Base-by-base conservation (phyloP, 2,113 vertebrate species). In the Pleuronectes platessa region DNA sequence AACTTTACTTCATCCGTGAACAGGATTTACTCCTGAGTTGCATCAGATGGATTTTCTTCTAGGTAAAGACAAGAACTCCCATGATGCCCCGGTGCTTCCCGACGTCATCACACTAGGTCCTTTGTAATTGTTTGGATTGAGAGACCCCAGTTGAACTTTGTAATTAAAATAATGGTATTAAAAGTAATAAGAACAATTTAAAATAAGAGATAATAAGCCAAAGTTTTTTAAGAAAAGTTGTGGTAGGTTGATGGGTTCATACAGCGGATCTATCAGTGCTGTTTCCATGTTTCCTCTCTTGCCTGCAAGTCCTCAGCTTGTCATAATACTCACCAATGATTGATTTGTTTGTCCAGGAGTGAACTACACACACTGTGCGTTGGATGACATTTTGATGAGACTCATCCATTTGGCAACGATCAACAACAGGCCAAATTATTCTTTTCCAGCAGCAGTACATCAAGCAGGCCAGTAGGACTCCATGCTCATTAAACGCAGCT, bases 371-470 rank as follows among this genome's bases (percentile, higher is more conserved):
- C 61, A 55, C n/a, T 59, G 17, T 27, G 61, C 40, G 59, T 71
- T 47, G 49, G 74, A 78, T 81, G 74, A 77, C 74, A 79, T 81
- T 89, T 85, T 65, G 62, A 89, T 81, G 47, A 58, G 65, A 83
- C 31, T 58, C 17, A 45, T 77, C 66, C 79, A 71, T 62, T 65
- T 63, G 68, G 81, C 49, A 76, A 73, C 55, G 72, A 79, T 61
- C 74, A 65, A 65, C 47, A 76, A 53, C 61, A 21, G 47, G 40
- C 60, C 74, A 49, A 86, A 88, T 84, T 66, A 81, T 74, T 71
- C 51, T 61, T 58, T 68, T 35, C 40, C 73, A n/a, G 14, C 67
- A 68, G 69, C 21, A 64, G 55, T 37, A n/a, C 71, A 75, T 79
- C 61, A 84, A 70, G 68, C 68, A 54, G 14, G 60, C 26, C 60